Base-by-base conservation (phyloP, 1,140 invertebrate genomes). In the Lysiphlebus fabarum region DNA sequence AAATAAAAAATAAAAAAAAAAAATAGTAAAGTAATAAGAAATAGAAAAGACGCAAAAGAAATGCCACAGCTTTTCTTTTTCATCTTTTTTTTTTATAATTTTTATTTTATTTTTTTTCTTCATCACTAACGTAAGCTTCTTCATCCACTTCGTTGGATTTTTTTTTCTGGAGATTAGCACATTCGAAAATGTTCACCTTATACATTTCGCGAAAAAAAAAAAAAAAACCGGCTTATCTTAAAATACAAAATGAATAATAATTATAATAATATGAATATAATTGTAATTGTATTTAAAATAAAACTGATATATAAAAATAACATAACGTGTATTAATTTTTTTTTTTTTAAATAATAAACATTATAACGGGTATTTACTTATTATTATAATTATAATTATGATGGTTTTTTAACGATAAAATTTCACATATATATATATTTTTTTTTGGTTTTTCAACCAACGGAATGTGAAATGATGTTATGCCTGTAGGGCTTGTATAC, bases 31-130 rank as follows among this genome's bases (percentile, higher is more conserved):
- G n/a, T n/a, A n/a, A n/a, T n/a, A n/a, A n/a, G n/a, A n/a, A n/a
- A n/a, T n/a, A n/a, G n/a, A n/a, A n/a, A n/a, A 26, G 17, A 26
- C 17, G 17, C 17, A 26, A 26, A 26, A 26, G 17, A 26, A 26
- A 26, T 26, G 17, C 17, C 17, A 26, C 17, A 26, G 17, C 17
- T 26, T 26, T 26, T 26, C 17, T 26, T 26, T 26, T 26, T 26
- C 17, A 4, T 50, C 44, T 50, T 65, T 64, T 65, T 58, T 55
- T 36, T 41, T 17, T 57, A 7, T 37, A 36, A 14, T 34, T 37
- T 33, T 11, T 43, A 37, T 56, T 64, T 40, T 41, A 8, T 45
- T 38, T 48, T 63, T 62, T 61, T 61, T 59, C 38, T 26, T 42
- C 47, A 34, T 48, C 44, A 9, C 42, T 60, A 8, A 42, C 47